These are phyloP conservation scores for Sturnira hondurensis DNA, from an alignment of 2,113 vertebrate species.

Conservation along the genomic window DNA sequence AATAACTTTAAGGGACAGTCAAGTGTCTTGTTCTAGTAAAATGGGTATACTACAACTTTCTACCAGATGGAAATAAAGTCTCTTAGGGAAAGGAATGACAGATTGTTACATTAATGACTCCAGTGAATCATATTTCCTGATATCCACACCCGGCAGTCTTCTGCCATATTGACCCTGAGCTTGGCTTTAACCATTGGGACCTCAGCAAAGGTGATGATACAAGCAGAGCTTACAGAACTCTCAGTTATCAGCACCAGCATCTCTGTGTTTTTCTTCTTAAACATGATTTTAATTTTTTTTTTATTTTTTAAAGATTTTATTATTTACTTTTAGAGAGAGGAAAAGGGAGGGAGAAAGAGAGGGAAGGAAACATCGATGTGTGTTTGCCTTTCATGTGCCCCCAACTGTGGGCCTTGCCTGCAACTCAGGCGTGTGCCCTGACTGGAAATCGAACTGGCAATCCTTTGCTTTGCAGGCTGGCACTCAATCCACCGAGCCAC, in stretches of 20 bases:
- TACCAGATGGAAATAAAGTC: not conserved
- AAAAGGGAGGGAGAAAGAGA: too few relatives aligned
- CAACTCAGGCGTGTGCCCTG: too few relatives aligned
- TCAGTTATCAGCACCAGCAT: not conserved
- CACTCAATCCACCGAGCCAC: too few relatives aligned
- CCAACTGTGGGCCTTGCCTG: too few relatives aligned
- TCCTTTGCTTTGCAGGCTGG: too few relatives aligned
- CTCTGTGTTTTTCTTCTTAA: not conserved
- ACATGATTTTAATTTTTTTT: too few relatives aligned
- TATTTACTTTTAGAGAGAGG: too few relatives aligned
- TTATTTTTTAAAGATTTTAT: too few relatives aligned
- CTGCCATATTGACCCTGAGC: not conserved
- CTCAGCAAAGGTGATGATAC: not conserved
- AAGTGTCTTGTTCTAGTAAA: not conserved
- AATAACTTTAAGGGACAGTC: not conserved
- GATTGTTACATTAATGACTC: not conserved
- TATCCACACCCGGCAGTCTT: not conserved
- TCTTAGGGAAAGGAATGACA: not conserved
- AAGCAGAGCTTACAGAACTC: not conserved
- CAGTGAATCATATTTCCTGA: not conserved
- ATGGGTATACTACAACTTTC: not conserved
- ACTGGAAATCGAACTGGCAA: too few relatives aligned
- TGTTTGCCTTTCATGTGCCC: too few relatives aligned
- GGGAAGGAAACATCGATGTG: too few relatives aligned
- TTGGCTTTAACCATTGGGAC: not conserved